A percentile compares a stretch with the other conserved stretches of the same genome.
These are phyloP conservation scores for Microdon myrmicae DNA, from an alignment of 2,888 invertebrate species.

Conservation along the genomic window DNA sequence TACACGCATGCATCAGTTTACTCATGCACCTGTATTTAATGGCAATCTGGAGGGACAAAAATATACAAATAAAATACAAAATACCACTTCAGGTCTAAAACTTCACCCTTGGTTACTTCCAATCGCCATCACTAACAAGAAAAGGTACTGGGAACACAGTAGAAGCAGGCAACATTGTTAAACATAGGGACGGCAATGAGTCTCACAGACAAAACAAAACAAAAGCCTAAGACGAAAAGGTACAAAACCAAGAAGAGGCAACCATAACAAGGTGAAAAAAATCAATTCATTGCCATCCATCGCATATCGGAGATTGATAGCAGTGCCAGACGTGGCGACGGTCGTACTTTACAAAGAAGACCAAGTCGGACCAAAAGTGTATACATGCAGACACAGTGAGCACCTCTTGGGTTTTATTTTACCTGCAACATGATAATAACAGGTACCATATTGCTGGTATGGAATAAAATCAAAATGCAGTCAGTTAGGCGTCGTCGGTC, in stretches of 20 bases:
- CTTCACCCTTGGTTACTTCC: slow-evolving; percentile 2
- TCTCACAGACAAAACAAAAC: slow-evolving; percentile 26
- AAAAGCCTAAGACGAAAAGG: slow-evolving; percentile 14
- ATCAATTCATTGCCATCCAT: slow-evolving; percentile 41
- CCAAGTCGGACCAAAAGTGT: background rate
- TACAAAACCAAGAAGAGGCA: slow-evolving; percentile 14
- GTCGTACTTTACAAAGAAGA: slow-evolving; percentile 1
- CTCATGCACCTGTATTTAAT: too few species aligned
- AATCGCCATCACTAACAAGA: too few species aligned
- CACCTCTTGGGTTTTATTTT: slow-evolving; percentile 24
- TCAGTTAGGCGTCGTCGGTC: slow-evolving; percentile 39
- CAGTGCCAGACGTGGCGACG: slow-evolving; percentile 45
- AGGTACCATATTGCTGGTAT: slow-evolving; percentile 36
- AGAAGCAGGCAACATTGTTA: slow-evolving; percentile 35
- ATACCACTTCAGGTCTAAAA: too few species aligned
- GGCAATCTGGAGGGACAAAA: too few species aligned
- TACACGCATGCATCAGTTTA: too few species aligned
- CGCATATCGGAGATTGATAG: slow-evolving; percentile 32
- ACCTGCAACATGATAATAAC: slow-evolving; percentile 34
- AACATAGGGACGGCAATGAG: slow-evolving; percentile 19
- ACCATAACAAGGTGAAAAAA: slow-evolving; percentile 47
- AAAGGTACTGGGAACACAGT: too few species aligned
- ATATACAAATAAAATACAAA: too few species aligned
- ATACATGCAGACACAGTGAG: slow-evolving; percentile 2
- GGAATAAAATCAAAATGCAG: slow-evolving; percentile 41